Evolutionary conservation across 2,888 invertebrate species (phyloP), one percentile per base, ranked within the genome.

Genomic region (Caenorhabditis sulstoni): DNA sequence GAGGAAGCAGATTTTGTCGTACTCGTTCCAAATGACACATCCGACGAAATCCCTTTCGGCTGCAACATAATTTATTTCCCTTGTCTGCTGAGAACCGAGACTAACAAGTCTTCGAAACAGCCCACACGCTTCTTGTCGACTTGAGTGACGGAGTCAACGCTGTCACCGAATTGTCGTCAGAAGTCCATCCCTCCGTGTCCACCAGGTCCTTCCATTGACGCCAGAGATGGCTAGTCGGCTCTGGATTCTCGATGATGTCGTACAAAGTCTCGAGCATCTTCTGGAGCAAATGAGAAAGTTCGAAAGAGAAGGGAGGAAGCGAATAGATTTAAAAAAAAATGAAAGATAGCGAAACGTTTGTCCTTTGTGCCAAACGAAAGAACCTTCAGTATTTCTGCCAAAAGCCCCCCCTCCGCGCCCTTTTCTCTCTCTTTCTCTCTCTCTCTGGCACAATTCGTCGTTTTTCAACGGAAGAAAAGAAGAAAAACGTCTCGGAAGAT

Each of bases 21-120:
- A 78, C 47, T 84, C 79, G 47, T 84, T 82, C 84, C 84, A 84
- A 8, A 81, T 73, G 0, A 84, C 81, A 11, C 75, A 68, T 16
- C 81, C 81, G 8, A 84, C 50, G 18, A 73, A 81, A 5, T 59
- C 35, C 23, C 57, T 23, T 9, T 71, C 62, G 1, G 62, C 73
- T 74, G 62, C 35, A 77, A 61, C 18, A 41, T 11, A 29, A 11
- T 45, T 41, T 44, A 37, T 45, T n/a, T n/a, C n/a, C n/a, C n/a
- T n/a, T n/a, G n/a, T n/a, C n/a, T n/a, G n/a, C n/a, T n/a, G n/a
- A n/a, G n/a, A n/a, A n/a, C n/a, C n/a, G n/a, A n/a, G n/a, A n/a
- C 66, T 71, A 16, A 81, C 83, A 64, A 20, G 68, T 68, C n/a
- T 79, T 66, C 11, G 79, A 58, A 2, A 81, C 83, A 5, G 77